Base-by-base conservation (phyloP, 2,888 invertebrate species). In the Pollenia griseotomentosa region DNA sequence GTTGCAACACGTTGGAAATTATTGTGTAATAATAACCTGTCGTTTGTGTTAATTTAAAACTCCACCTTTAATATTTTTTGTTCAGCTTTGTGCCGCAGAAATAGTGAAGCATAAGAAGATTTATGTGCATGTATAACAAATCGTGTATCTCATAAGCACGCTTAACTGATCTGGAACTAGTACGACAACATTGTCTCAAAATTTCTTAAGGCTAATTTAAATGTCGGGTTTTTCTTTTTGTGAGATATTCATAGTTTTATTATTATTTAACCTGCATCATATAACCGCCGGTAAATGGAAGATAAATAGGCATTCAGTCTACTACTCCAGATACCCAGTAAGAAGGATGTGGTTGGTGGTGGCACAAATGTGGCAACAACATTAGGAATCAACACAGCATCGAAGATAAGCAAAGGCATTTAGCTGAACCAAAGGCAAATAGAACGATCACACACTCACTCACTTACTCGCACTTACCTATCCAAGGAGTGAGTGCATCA, bases 21-120 rank as follows among this genome's bases (percentile, higher is more conserved):
- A 68, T 83, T 75, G 68, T 70, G 53, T 84, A 84, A 84, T 87
- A 84, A 83, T 81, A 87, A 81, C 87, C 83, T 84, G 83, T 78
- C 83, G 77, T 81, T 57, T 77, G 73, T 33, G 81, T 74, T 87
- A 86, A 86, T 83, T 83, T 80, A 78, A 87, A 87, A 87, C 87
- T 87, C 81, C 87, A 84, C 83, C 83, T 87, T 84, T 84, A 65
- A 55, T 80, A 14, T 44, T 10, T 55, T 12, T 33, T 14, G 3
- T 42, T 57, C 23, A 7, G 0, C 51, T 73, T 61, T 63, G 40
- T 23, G 10, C 14, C n/a, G 16, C 44, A 63, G n/a, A 57, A 9
- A 10, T 48, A 6, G 57, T 53, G 46, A 71, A 75, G 33, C 66
- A 73, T 81, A 48, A 19, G 11, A 23, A 59, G 66, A 66, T 68